Evolutionary conservation across 2,797 vertebrate genomes (phyloP).

Genomic region (Geotrypetes seraphini): DNA sequence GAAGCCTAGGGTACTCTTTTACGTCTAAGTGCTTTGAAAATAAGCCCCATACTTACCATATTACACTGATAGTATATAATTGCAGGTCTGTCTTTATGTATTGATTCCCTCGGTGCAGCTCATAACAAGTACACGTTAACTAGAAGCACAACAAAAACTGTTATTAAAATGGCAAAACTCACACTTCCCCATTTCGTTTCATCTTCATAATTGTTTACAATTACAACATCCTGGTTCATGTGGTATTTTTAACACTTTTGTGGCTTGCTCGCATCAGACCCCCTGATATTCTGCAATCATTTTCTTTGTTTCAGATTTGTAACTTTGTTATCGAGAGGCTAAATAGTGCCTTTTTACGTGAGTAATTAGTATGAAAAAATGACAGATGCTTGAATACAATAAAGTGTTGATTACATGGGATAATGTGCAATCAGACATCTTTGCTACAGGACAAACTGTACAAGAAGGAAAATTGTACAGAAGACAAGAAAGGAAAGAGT

Average conservation of each 20-base stretch:
- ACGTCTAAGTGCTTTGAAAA: no score
- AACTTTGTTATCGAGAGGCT: slow-evolving; percentile 14
- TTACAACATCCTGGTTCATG: not conserved
- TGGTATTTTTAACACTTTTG: slow-evolving; percentile 5
- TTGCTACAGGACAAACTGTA: not conserved
- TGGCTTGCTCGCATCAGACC: not conserved
- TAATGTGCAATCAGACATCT: slow-evolving; percentile 8
- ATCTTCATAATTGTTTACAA: slow-evolving; percentile 10
- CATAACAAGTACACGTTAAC: not conserved
- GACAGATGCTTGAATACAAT: slow-evolving; percentile 14
- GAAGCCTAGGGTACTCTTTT: no score
- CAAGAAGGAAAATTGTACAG: no score
- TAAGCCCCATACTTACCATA: no score
- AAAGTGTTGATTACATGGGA: slow-evolving; percentile 15
- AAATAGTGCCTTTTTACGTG: not conserved
- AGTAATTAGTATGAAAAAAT: slow-evolving; percentile 16
- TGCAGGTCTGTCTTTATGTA: no score
- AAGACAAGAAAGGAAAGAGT: not conserved
- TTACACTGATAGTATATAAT: no score
- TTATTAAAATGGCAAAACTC: not conserved
- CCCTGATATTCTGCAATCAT: not conserved
- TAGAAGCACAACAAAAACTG: not conserved
- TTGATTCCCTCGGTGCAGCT: not conserved
- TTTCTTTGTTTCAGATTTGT: slow-evolving; percentile 1
- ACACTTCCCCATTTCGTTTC: not conserved